Evolutionary conservation across 1,140 invertebrate genomes (phyloP), one percentile per base, ranked within the genome.

Genomic region (Dendrolimus kikuchii): DNA sequence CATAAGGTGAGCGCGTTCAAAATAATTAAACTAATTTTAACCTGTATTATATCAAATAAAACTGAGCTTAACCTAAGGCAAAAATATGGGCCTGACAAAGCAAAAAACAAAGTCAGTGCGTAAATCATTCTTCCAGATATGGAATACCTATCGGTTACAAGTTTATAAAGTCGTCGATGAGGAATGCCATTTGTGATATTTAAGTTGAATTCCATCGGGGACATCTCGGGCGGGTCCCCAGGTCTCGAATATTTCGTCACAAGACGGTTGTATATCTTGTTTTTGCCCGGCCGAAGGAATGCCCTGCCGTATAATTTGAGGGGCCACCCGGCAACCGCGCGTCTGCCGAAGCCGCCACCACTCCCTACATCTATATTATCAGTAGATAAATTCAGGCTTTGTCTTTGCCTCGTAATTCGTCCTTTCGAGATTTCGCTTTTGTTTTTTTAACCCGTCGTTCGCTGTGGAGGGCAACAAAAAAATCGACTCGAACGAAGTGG

Each of bases 361-460:
- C 23, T 23, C 23, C 78, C 77, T 83, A 83, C 82, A 81, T 86
- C 82, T 86, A 86, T 84, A 86, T 86, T 86, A 86, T 86, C 82
- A 82, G 79, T 86, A 84, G 82, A 86, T 86, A 86, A 86, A 86
- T 86, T 83, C 77, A 76, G 81, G 82, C 79, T 84, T 86, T 86
- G 82, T 86, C 82, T 86, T 84, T 86, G 82, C 77, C 76, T 84
- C 82, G 80, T 86, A 86, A 81, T 85, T 86, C 80, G 81, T 84
- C 76, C 79, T 86, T 76, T 77, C 76, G 70, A 82, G 69, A 77
- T 76, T 81, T 81, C 70, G 69, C 77, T 78, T 84, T 84, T 81
- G 77, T 84, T 76, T 77, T 73, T 68, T 68, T 64, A 72, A 76
- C 66, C 23, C 23, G 23, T 23, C 60, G 41, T 62, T 68, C 60